Percentiles rank a stretch among this genome's conserved stretches.
Conservation (phyloP, 2,888 invertebrate genomes). For the Lithophane socia region DNA sequence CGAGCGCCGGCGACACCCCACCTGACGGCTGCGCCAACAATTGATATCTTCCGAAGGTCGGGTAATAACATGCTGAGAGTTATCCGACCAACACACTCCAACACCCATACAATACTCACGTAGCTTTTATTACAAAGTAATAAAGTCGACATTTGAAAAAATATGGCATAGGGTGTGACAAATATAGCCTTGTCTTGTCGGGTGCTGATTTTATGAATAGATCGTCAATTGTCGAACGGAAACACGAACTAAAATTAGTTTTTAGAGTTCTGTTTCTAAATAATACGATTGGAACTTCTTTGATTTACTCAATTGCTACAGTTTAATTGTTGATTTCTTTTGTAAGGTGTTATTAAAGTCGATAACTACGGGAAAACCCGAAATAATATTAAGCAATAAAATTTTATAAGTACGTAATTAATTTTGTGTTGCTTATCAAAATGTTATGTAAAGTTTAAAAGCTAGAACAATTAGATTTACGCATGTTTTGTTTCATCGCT, state of each 20-base stretch:
- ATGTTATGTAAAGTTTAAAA: slow-evolving; percentile 8
- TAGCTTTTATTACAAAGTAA: slow-evolving; percentile 21
- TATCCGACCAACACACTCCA: slow-evolving; percentile 55
- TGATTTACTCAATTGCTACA: slow-evolving; percentile 41
- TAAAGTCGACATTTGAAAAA: slow-evolving; percentile 44
- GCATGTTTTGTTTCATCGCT: slow-evolving; percentile 4
- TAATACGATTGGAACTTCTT: slow-evolving; percentile 43
- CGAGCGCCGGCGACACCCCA: slow-evolving; percentile 75
- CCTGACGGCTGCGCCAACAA: slow-evolving; percentile 79
- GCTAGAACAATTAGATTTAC: slow-evolving; percentile 17
- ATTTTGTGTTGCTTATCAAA: slow-evolving; percentile 17
- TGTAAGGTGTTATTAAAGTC: slow-evolving; percentile 30
- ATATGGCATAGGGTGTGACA: background rate
- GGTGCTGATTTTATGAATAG: slow-evolving; percentile 79
- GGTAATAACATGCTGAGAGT: slow-evolving; percentile 80
- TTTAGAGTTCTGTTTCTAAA: slow-evolving; percentile 58
- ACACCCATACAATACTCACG: slow-evolving; percentile 4
- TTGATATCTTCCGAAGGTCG: slow-evolving; percentile 89
- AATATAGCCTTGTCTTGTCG: slow-evolving; percentile 45
- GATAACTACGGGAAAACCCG: slow-evolving; percentile 19
- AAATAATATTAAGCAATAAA: slow-evolving; percentile 33
- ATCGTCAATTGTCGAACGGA: slow-evolving; percentile 80
- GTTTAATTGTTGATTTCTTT: slow-evolving; percentile 44
- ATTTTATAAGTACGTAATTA: slow-evolving; percentile 24
- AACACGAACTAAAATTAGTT: slow-evolving; percentile 74